Evolutionary conservation across 2,797 vertebrate species (phyloP), one percentile per base, ranked within the genome.

Genomic region (Prunella strophiata): DNA sequence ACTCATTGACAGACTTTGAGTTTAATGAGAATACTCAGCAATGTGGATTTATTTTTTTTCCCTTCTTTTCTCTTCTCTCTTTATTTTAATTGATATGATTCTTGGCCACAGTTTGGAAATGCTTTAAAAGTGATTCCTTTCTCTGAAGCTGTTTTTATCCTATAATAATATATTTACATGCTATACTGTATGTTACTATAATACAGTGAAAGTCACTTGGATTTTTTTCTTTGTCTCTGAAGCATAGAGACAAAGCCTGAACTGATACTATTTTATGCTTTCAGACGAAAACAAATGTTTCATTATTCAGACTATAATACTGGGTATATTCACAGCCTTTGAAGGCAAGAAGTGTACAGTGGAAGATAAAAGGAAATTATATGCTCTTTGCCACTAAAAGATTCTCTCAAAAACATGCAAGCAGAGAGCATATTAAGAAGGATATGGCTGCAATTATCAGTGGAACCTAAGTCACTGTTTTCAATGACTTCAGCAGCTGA

Each of bases 1-100:
- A 73, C 72, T 88, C 65, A 77, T 59, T 85, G 58, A 22, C 52
- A 86, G 92, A 89, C 47, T 75, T 89, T n/a, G 58, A 84, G 54
- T 75, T 91, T 96, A 91, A 91, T 94, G 36, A 89, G 68, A 94
- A 54, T 79, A 32, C 61, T 88, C 58, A 81, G 29, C 62, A 40
- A 51, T 38, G 48, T 48, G 48, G 55, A 18, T 76, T 91, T 67
- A n/a, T 40, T 61, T 26, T 26, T 26, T 25, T 17, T 11, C 13
- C 10, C 36, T 78, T 21, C 16, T 73, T 3, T 15, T 48, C 25
- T 75, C 2, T 18, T 40, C 3, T 77, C 6, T 62, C 4, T 54
- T 29, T 55, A 36, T 83, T 48, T 61, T 40, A 40, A 75, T 75
- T 88, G 45, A 8, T 14, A 32, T 57, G 20, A 62, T 54, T 86